These are phyloP conservation scores for Petromus typicus DNA, from an alignment of 2,113 vertebrate species.

Conservation along the genomic window DNA sequence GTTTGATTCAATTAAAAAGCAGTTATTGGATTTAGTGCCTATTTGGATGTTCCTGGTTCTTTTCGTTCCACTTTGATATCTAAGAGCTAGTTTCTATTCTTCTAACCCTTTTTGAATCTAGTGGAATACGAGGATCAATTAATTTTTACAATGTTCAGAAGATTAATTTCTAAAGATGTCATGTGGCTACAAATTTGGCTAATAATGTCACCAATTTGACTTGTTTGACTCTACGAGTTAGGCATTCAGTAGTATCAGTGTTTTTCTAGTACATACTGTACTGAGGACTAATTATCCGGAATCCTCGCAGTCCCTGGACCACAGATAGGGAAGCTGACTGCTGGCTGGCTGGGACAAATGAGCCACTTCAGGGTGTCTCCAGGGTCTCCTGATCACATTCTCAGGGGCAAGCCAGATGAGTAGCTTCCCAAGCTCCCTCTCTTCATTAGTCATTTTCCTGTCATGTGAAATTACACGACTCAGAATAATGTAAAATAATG, in stretches of 20 bases:
- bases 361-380: background rate
- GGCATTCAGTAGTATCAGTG: background rate
- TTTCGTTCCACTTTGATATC: background rate
- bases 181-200: background rate
- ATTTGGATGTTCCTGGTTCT: background rate
- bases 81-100: constrained; percentile 7
- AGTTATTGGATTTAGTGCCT: background rate
- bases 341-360: background rate
- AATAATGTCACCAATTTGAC: background rate
- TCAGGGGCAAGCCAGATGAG: background rate
- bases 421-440: background rate
- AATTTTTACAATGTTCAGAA: background rate
- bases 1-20: background rate
- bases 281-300: background rate
- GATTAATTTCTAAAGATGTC: background rate
- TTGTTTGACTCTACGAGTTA: too few species aligned
- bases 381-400: background rate
- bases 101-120: background rate
- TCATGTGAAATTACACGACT: background rate
- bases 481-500: constrained; percentile 10
- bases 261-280: background rate
- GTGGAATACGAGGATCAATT: background rate
- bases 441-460: constrained; percentile 14
- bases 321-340: background rate
- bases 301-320: background rate